Evolutionary conservation across 2,113 vertebrate species (phyloP), one percentile per base, ranked within the genome.

Genomic region (Isichthys henryi): DNA sequence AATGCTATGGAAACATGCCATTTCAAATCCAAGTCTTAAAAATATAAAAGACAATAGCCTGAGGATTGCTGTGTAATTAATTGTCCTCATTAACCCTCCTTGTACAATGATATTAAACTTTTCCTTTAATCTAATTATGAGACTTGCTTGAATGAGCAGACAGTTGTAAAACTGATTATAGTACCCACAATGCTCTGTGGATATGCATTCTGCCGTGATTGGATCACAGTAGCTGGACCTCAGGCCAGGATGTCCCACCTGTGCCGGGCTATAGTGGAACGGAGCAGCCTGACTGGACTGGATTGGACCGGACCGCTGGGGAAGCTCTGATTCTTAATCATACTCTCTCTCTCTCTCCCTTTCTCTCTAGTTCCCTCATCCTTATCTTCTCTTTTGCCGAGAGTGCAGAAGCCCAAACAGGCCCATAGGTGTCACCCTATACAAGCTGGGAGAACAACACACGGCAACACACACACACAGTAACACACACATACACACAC

Each of bases 371-470:
- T 6, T 43, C 15, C 27, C 15, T 66, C 43, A n/a, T 82, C 66
- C 77, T 45, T 74, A 58, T 21, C 83, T 50, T 82, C 90, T 88
- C 86, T 90, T 91, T 89, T 87, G 62, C 90, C 90, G 46, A 58
- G 89, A 93, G 92, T 95, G 95, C 94, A 96, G 93, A 90, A 90
- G 90, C 95, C 89, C 91, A 92, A 92, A 92, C 91, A 91, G 91
- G 91, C 96, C 96, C 94, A 96, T 96, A 96, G 96, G 95, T 96
- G 96, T 96, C 96, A 96, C 94, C 95, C 96, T 96, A 94, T 94
- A 95, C 96, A 96, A 96, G 95, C 96, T 90, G 90, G 94, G 96
- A 93, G 93, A 91, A 93, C 87, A 90, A 92, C 93, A 93, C 93
- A 93, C 87, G 52, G 74, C 35, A 45, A 74, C 77, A 66, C 87